Conservation (phyloP, 2,797 vertebrate genomes). For the Aeoliscus strigatus region DNA sequence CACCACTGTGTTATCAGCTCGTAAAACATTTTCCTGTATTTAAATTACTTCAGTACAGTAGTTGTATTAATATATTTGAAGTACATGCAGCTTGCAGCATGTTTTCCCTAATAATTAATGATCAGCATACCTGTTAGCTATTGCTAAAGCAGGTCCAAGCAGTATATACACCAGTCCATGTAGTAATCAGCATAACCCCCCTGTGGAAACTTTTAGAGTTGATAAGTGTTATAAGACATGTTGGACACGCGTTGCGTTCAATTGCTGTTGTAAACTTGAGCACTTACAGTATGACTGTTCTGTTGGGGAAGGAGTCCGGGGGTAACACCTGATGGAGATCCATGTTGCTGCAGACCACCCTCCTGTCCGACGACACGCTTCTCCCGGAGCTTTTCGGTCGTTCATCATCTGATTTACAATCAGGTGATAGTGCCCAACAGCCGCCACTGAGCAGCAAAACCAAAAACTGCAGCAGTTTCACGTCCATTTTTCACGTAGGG, state of each 20-base stretch:
- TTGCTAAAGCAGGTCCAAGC: not conserved
- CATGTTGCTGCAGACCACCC: slow-evolving; percentile 89
- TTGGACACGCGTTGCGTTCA: not conserved
- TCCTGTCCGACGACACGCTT: slow-evolving; percentile 61
- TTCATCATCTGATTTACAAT: slow-evolving; percentile 84
- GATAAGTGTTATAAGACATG: not conserved
- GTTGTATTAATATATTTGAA: no score
- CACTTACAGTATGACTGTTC: slow-evolving; percentile 94
- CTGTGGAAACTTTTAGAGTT: not conserved
- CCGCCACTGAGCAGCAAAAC: slow-evolving; percentile 54
- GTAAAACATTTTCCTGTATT: no score
- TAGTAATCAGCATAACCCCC: not conserved
- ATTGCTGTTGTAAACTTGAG: not conserved
- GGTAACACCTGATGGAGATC: slow-evolving; percentile 83
- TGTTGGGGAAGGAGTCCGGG: slow-evolving; percentile 83
- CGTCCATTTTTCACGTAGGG: slow-evolving; percentile 61
- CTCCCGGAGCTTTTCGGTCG: slow-evolving; percentile 64
- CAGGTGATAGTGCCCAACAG: slow-evolving; percentile 62
- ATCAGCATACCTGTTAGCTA: not conserved
- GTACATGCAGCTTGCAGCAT: no score
- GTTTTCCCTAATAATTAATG: not conserved
- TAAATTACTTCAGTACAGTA: no score
- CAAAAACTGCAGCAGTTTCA: slow-evolving; percentile 44
- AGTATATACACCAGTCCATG: not conserved
- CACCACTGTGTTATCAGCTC: no score